Percentiles rank a stretch among this genome's conserved stretches.
phyloP scores from a whole-genome alignment of 2,113 vertebrate species.

The Oxygymnocypris stewartii region DNA sequence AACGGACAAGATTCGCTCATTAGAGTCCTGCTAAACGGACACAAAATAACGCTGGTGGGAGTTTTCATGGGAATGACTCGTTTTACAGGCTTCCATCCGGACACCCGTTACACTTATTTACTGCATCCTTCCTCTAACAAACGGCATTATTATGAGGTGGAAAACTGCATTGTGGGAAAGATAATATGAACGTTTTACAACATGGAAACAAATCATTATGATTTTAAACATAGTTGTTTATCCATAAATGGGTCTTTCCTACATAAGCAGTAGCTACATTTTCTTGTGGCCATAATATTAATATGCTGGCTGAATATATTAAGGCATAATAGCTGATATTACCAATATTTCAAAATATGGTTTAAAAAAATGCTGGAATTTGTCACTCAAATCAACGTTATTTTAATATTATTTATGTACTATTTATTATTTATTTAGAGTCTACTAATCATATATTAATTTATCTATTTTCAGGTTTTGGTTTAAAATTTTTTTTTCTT shows the following conservation, averaged over 20 bases:
- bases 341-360: background rate
- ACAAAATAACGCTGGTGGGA: slow-evolving; percentile 41
- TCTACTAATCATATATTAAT: background rate
- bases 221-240: background rate
- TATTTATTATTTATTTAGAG: too few species aligned
- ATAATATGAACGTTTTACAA: background rate
- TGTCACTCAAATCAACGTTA: background rate
- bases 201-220: background rate
- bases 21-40: slow-evolving; percentile 45
- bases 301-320: background rate
- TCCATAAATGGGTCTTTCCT: background rate
- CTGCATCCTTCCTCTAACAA: slow-evolving; percentile 41
- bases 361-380: background rate
- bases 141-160: background rate
- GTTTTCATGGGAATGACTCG: slow-evolving; percentile 45
- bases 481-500: background rate
- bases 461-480: background rate
- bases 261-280: background rate
- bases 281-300: background rate
- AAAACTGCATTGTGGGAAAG: slow-evolving; percentile 3
- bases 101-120: slow-evolving; percentile 2
- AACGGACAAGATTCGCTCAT: slow-evolving; percentile 59
- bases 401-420: background rate
- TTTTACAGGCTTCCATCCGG: slow-evolving; percentile 40
- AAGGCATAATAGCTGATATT: background rate